These are phyloP conservation scores for Catocala sponsa DNA, from an alignment of 2,888 invertebrate species.

Conservation along the genomic window DNA sequence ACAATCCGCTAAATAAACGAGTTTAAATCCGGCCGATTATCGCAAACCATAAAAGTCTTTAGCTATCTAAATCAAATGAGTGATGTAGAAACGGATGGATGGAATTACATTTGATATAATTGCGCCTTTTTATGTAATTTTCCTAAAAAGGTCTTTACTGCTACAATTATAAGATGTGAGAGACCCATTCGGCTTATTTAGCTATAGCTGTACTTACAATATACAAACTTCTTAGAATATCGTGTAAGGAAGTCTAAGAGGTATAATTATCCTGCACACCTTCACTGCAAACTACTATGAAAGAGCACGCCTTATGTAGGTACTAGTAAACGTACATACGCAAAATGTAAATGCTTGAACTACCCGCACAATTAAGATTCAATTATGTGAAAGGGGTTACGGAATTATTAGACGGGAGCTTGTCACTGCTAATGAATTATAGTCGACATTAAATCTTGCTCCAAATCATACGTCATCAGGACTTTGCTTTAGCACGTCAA, in stretches of 20 bases:
- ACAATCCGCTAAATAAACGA: conserved; percentile 14
- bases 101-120: conserved; percentile 11
- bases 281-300: neutral
- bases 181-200: too few species aligned
- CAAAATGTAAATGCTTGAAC: conserved; percentile 10
- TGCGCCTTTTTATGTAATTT: neutral
- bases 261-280: too few species aligned
- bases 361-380: conserved; percentile 39
- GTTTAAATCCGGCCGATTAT: conserved; percentile 18
- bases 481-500: neutral
- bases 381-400: conserved; percentile 30
- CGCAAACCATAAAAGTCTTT: conserved; percentile 15
- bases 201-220: too few species aligned
- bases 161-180: too few species aligned
- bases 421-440: conserved; percentile 8
- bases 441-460: neutral
- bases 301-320: neutral
- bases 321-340: neutral
- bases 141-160: too few species aligned
- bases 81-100: conserved; percentile 18
- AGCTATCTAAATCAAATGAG: conserved; percentile 13
- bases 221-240: too few species aligned
- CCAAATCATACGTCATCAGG: neutral
- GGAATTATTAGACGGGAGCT: conserved; percentile 16
- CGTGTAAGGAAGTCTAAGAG: too few species aligned